Evolutionary conservation across 2,888 invertebrate species (phyloP).

Genomic region (Linnaemya vulpina): DNA sequence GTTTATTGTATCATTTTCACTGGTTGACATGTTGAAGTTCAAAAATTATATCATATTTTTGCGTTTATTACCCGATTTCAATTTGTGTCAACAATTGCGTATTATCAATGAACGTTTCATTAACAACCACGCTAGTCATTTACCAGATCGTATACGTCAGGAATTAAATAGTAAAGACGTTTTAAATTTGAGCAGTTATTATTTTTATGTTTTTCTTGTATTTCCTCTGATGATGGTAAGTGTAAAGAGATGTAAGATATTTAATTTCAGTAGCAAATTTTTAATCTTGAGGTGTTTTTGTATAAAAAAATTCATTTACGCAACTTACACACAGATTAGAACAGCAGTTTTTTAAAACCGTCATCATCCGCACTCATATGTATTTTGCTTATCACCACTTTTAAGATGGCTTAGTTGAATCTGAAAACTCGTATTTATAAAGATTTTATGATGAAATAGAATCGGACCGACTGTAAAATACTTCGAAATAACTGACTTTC

Average conservation of each 20-base stretch:
- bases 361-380: too few species aligned
- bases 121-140: slow-evolving; percentile 74
- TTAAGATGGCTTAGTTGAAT: too few species aligned
- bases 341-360: too few species aligned
- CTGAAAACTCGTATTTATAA: too few species aligned
- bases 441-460: too few species aligned
- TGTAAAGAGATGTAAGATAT: not conserved
- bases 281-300: too few species aligned
- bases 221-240: slow-evolving; percentile 64
- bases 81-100: slow-evolving; percentile 81
- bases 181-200: slow-evolving; percentile 44
- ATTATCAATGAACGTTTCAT: slow-evolving; percentile 80
- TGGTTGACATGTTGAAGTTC: slow-evolving; percentile 62
- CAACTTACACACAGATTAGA: too few species aligned
- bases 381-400: too few species aligned
- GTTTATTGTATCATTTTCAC: slow-evolving; percentile 55
- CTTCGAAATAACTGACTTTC: too few species aligned
- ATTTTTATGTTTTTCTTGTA: slow-evolving; percentile 55
- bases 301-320: too few species aligned
- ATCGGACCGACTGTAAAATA: too few species aligned
- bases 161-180: slow-evolving; percentile 62
- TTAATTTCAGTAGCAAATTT: too few species aligned
- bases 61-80: slow-evolving; percentile 81
- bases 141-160: slow-evolving; percentile 61
- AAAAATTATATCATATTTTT: slow-evolving; percentile 63